These are phyloP conservation scores for pig (Sus scrofa) DNA, from an alignment of 2,113 vertebrate species.

Conservation along the genomic window DNA sequence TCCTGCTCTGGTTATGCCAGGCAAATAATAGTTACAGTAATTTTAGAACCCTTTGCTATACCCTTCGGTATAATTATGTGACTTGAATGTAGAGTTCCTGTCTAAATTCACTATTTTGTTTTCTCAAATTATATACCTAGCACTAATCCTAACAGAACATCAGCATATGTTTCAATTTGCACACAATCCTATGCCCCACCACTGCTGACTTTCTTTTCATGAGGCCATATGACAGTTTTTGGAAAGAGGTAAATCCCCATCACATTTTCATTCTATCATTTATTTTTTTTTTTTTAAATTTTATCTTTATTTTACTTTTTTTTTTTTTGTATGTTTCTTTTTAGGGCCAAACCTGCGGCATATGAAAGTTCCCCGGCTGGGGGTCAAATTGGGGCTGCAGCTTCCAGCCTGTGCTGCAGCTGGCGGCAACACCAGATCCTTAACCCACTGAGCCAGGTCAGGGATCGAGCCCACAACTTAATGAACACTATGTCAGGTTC, in stretches of 20 bases:
- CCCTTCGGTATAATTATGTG: conserved; percentile 70
- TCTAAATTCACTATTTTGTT: conserved; percentile 66
- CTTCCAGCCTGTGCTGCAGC: too few species aligned
- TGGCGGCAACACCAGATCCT: too few species aligned
- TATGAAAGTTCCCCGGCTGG: too few species aligned
- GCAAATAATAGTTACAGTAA: conserved; percentile 67
- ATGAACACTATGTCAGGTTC: too few species aligned
- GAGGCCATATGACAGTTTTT: background rate
- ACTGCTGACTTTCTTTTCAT: conserved; percentile 1
- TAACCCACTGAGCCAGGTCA: too few species aligned
- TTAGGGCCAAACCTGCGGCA: too few species aligned
- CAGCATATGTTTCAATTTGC: background rate
- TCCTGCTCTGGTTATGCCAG: conserved; percentile 50
- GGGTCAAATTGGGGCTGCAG: too few species aligned
- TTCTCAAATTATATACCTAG: conserved; percentile 57
- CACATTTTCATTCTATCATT: conserved; percentile 7
- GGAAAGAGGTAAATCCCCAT: background rate
- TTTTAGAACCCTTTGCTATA: conserved; percentile 50
- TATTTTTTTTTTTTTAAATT: conserved; percentile 9
- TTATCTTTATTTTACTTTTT: too few species aligned
- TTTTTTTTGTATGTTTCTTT: too few species aligned
- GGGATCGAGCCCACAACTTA: too few species aligned
- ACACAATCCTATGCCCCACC: background rate
- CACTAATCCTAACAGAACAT: background rate
- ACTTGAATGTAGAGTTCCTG: conserved; percentile 68